Evolutionary conservation across 2,888 invertebrate genomes (phyloP).

Genomic region (Tinea trinotella): DNA sequence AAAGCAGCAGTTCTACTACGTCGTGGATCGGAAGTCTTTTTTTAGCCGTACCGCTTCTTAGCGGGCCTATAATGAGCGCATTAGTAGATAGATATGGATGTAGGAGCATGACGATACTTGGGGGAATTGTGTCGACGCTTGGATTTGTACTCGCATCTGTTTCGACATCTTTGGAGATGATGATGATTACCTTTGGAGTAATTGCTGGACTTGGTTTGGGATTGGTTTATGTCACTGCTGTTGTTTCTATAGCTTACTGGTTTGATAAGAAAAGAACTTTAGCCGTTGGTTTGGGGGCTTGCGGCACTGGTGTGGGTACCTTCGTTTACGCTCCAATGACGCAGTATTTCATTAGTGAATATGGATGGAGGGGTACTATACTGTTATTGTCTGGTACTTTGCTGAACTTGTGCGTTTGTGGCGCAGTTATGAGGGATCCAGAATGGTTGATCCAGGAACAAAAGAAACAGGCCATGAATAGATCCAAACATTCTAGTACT

Average conservation of each 20-base stretch:
- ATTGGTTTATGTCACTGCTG: conserved; percentile 89
- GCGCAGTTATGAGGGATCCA: conserved; percentile 89
- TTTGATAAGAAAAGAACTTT: conserved; percentile 90
- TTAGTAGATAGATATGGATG: conserved; percentile 91
- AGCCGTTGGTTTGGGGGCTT: conserved; percentile 89
- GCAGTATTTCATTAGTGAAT: conserved; percentile 81
- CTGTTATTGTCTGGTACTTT: conserved; percentile 87
- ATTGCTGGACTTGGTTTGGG: conserved; percentile 88
- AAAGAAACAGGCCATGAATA: conserved; percentile 54
- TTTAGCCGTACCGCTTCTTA: conserved; percentile 88
- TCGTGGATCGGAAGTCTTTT: conserved; percentile 93
- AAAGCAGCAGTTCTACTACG: conserved; percentile 86
- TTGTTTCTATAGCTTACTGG: conserved; percentile 93
- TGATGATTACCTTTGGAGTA: conserved; percentile 89
- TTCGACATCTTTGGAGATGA: conserved; percentile 80
- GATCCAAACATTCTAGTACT: conserved; percentile 63
- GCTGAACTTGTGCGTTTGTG: conserved; percentile 88
- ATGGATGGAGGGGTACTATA: conserved; percentile 89
- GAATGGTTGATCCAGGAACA: conserved; percentile 84
- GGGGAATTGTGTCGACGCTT: conserved; percentile 79
- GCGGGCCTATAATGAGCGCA: conserved; percentile 88
- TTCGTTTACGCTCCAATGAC: conserved; percentile 91
- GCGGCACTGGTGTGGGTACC: conserved; percentile 92
- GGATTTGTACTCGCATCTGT: conserved; percentile 85
- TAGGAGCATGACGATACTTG: conserved; percentile 80